phyloP scores from a whole-genome alignment of 1,140 invertebrate species.

The Lordiphosa stackelbergi region DNA sequence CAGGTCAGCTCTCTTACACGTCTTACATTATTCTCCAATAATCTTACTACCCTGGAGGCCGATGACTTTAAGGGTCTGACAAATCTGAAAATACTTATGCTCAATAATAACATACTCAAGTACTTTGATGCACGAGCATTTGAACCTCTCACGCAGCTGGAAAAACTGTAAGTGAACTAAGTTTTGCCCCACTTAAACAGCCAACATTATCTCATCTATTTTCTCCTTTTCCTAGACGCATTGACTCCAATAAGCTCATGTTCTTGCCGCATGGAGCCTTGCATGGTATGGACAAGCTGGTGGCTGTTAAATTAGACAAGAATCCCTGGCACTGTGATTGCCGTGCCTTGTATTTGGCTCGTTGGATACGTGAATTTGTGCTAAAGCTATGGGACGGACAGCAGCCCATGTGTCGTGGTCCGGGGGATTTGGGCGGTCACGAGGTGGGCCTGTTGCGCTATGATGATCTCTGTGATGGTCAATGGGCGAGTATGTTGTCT shows the following conservation, averaged over 20 bases:
- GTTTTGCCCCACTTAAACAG: background rate
- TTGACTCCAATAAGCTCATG: constrained; percentile 88
- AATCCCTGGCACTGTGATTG: constrained; percentile 94
- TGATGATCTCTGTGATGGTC: constrained; percentile 87
- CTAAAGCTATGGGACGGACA: constrained; percentile 84
- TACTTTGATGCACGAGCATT: constrained; percentile 79
- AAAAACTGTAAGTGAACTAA: constrained; percentile 77
- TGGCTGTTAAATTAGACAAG: constrained; percentile 86
- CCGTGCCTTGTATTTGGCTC: constrained; percentile 84
- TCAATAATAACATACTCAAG: constrained; percentile 82
- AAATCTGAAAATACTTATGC: constrained; percentile 80
- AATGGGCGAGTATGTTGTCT: constrained; percentile 90
- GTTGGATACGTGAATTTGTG: constrained; percentile 82
- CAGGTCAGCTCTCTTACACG: constrained; percentile 78
- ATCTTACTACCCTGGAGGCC: constrained; percentile 78
- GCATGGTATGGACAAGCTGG: constrained; percentile 82
- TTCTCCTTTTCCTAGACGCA: constrained; percentile 79
- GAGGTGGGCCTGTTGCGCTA: constrained; percentile 82
- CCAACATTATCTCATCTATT: background rate
- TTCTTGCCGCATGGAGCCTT: constrained; percentile 84
- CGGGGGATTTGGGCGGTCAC: constrained; percentile 79
- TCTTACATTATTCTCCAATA: constrained; percentile 82
- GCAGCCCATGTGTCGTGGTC: constrained; percentile 85
- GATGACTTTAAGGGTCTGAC: constrained; percentile 79
- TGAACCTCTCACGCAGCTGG: constrained; percentile 76